Percentiles rank a stretch among this genome's conserved stretches.
Evolutionary conservation across 2,797 vertebrate genomes (phyloP).

Genomic region (Sebastolobus altivelis): DNA sequence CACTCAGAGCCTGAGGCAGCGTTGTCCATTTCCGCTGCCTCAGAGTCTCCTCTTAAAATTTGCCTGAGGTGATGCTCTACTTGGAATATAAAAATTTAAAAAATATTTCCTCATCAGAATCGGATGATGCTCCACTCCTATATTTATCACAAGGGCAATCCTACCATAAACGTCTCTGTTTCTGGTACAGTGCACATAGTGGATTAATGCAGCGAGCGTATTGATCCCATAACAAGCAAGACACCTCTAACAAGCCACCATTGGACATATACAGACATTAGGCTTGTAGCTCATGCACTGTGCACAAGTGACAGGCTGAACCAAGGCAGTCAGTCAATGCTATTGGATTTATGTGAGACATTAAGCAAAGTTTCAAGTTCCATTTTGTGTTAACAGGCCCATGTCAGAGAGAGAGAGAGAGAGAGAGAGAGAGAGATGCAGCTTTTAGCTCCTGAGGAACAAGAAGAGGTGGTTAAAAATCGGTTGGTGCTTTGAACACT

Average conservation of each 20-base stretch:
- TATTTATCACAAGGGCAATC: constrained; percentile 49
- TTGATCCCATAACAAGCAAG: constrained; percentile 65
- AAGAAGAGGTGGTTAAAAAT: constrained; percentile 46
- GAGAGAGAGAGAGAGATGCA: constrained; percentile 14
- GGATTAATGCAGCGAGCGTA: constrained; percentile 66
- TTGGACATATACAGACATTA: constrained; percentile 60
- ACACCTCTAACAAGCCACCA: constrained; percentile 51
- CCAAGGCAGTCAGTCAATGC: constrained; percentile 59
- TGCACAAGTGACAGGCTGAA: constrained; percentile 63
- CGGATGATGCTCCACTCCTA: constrained; percentile 41
- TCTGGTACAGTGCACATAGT: constrained; percentile 42
- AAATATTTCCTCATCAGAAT: constrained; percentile 21
- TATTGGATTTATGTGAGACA: constrained; percentile 68
- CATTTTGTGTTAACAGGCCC: constrained; percentile 65
- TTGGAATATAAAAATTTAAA: constrained; percentile 43
- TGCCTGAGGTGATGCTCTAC: constrained; percentile 39
- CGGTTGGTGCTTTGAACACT: constrained; percentile 24
- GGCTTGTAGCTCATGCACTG: constrained; percentile 54
- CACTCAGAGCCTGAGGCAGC: constrained; percentile 27
- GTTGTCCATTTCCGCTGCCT: constrained; percentile 26
- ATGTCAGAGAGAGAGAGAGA: constrained; percentile 45
- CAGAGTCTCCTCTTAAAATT: constrained; percentile 40
- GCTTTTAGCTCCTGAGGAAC: constrained; percentile 40
- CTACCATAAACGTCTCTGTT: constrained; percentile 53
- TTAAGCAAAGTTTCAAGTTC: constrained; percentile 72